Evolutionary conservation across 2,113 vertebrate genomes (phyloP).

Genomic region (Misgurnus anguillicaudatus): DNA sequence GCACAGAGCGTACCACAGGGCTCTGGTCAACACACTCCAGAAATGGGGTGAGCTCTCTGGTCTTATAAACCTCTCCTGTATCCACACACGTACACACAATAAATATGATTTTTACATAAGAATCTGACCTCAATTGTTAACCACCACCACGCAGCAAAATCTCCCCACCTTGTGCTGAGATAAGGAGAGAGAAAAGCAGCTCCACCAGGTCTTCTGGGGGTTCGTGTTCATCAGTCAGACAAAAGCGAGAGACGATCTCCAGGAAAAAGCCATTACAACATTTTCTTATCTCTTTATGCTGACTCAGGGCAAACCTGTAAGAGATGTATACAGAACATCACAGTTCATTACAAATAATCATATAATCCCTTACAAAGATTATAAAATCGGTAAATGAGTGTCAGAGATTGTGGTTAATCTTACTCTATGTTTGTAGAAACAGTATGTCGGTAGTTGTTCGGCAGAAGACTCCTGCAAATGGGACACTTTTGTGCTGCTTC

Average conservation of each 20-base stretch:
- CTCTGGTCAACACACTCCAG: conserved; percentile 75
- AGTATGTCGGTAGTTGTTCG: conserved; percentile 48
- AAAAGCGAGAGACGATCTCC: conserved; percentile 77
- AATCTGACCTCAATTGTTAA: too few relatives aligned
- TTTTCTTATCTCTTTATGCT: conserved; percentile 56
- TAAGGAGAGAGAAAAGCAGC: conserved; percentile 74
- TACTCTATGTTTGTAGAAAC: conserved; percentile 60
- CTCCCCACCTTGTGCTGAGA: conserved; percentile 64
- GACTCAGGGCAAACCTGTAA: conserved; percentile 61
- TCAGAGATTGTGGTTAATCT: conserved; percentile 36
- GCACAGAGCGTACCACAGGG: conserved; percentile 76
- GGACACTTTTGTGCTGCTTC: conserved; percentile 54
- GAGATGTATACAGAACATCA: neutral
- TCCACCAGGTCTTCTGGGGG: conserved; percentile 68
- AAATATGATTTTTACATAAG: neutral
- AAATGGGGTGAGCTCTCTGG: conserved; percentile 74
- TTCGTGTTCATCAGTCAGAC: conserved; percentile 58
- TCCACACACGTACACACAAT: neutral
- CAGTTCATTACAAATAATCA: neutral
- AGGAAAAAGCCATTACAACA: conserved; percentile 77
- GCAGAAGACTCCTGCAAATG: conserved; percentile 57
- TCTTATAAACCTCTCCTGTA: conserved; percentile 70
- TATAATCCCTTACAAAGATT: neutral
- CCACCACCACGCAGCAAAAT: neutral
- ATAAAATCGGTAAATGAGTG: neutral